Evolutionary conservation across 2,797 vertebrate species (phyloP).

Genomic region (Microctenopoma stevenorrisi): DNA sequence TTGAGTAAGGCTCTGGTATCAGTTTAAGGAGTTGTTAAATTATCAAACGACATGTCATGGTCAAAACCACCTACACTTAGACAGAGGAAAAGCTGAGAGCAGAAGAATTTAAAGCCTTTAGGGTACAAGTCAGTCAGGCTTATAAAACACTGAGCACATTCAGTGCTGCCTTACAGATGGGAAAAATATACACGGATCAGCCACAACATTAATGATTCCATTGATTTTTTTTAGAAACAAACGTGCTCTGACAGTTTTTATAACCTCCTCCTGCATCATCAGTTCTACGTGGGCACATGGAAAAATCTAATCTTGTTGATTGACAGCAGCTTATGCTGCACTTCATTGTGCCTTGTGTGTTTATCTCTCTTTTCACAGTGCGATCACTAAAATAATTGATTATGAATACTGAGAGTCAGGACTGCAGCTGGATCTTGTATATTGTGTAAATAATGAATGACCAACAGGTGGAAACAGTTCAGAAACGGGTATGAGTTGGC

Average conservation of each 20-base stretch:
- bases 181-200: too few species aligned
- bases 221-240: not conserved
- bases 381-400: not conserved
- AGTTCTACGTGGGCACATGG: not conserved
- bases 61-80: not conserved
- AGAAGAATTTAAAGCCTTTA: slow-evolving; percentile 13
- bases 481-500: not conserved
- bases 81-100: not conserved
- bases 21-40: slow-evolving; percentile 12
- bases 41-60: slow-evolving; percentile 16
- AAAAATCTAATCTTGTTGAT: not conserved
- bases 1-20: not conserved
- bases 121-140: not conserved
- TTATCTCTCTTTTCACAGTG: not conserved
- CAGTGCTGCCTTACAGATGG: too few species aligned
- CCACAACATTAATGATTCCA: not conserved
- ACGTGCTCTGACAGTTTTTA: not conserved
- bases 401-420: too few species aligned
- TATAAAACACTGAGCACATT: too few species aligned
- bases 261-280: slow-evolving; percentile 6
- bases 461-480: not conserved
- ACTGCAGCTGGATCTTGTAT: not conserved
- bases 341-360: too few species aligned
- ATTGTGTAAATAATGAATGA: not conserved
- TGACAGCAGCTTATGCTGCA: too few species aligned